phyloP scores from a whole-genome alignment of 2,888 invertebrate species.

The Chloroclystis v-ata region DNA sequence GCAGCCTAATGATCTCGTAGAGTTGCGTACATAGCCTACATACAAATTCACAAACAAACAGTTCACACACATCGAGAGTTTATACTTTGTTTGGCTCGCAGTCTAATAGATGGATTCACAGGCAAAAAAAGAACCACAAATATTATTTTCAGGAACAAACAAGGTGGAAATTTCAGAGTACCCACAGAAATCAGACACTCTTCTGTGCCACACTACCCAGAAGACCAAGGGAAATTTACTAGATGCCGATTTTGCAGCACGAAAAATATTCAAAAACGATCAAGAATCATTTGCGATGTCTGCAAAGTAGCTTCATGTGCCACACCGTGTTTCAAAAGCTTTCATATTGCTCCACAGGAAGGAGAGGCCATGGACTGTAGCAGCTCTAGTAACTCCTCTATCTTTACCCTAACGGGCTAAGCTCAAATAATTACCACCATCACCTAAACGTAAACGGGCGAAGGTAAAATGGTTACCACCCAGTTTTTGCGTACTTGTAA shows the following conservation, averaged over 20 bases:
- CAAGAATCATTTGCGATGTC: constrained; percentile 18
- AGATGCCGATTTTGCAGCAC: constrained; percentile 24
- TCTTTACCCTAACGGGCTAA: constrained; percentile 13
- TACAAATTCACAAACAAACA: background rate
- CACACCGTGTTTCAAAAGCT: constrained; percentile 17
- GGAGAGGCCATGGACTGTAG: constrained; percentile 3
- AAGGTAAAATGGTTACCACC: constrained; percentile 16
- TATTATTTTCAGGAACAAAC: constrained; percentile 1
- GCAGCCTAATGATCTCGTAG: constrained; percentile 10
- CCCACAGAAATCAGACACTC: constrained; percentile 3
- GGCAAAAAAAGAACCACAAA: constrained; percentile 3
- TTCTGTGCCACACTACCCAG: background rate
- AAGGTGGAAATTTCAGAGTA: constrained; percentile 3
- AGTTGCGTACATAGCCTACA: background rate
- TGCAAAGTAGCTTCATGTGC: constrained; percentile 19
- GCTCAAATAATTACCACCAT: constrained; percentile 23
- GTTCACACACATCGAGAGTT: constrained; percentile 5
- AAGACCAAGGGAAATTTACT: constrained; percentile 12
- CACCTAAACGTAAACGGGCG: constrained; percentile 4
- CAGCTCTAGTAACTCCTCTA: constrained; percentile 6
- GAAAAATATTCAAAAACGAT: constrained; percentile 5
- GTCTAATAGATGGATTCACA: constrained; percentile 9
- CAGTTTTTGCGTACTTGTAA: constrained; percentile 10
- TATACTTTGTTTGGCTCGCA: constrained; percentile 8
- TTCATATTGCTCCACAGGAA: constrained; percentile 12